phyloP scores from a whole-genome alignment of 2,888 invertebrate genomes.

The Slavum lentiscoides region DNA sequence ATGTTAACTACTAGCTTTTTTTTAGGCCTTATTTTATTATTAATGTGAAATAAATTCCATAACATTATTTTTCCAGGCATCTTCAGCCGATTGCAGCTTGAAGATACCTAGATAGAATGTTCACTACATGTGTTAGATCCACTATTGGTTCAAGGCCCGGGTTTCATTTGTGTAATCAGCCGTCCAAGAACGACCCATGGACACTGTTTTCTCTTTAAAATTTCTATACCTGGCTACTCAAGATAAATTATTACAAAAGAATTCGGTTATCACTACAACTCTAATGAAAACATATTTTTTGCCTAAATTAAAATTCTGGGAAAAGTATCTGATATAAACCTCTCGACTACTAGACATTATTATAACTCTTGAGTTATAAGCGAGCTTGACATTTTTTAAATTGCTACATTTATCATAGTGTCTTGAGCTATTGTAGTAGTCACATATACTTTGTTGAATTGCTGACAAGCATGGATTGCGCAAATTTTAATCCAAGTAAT shows the following conservation, averaged over 20 bases:
- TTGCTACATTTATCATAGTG: constrained; percentile 27
- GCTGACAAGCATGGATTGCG: constrained; percentile 9
- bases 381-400: constrained; percentile 33
- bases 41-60: constrained; percentile 45
- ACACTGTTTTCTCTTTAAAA: constrained; percentile 40
- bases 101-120: constrained; percentile 53
- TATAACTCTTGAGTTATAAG: constrained; percentile 16
- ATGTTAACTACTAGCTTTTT: neutral
- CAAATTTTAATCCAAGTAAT: constrained; percentile 31
- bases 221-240: constrained; percentile 50
- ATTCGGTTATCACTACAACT: constrained; percentile 42
- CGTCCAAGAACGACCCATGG: constrained; percentile 27
- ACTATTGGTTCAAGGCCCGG: constrained; percentile 40
- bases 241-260: constrained; percentile 46
- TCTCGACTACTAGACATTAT: constrained; percentile 29
- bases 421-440: constrained; percentile 13
- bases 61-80: constrained; percentile 54
- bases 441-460: constrained; percentile 24
- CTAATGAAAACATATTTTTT: constrained; percentile 28
- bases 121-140: constrained; percentile 47
- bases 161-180: constrained; percentile 45
- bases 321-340: constrained; percentile 9
- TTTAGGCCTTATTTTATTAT: constrained; percentile 20
- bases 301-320: constrained; percentile 32
- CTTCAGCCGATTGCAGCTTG: constrained; percentile 53